A percentile compares a stretch with the other conserved stretches of the same genome.
phyloP scores from a whole-genome alignment of 2,888 invertebrate species.

The Parascotia fuliginaria region DNA sequence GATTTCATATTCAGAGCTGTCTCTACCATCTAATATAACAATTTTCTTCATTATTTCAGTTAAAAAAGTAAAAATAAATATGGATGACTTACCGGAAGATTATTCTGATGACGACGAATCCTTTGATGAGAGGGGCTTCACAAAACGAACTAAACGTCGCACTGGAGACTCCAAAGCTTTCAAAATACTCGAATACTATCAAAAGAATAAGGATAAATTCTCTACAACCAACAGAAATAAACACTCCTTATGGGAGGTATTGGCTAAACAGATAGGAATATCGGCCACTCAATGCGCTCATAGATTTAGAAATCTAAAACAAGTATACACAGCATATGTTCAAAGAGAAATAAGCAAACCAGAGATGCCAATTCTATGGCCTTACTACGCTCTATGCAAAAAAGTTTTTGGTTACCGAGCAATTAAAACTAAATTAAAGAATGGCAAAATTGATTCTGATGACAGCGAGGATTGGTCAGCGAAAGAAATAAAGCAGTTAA shows the following conservation, averaged over 20 bases:
- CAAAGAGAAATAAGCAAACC: conserved; percentile 75
- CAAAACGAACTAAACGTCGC: conserved; percentile 53
- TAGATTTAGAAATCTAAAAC: conserved; percentile 70
- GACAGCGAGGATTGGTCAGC: conserved; percentile 71
- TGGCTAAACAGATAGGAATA: conserved; percentile 66
- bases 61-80: conserved; percentile 61
- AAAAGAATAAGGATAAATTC: conserved; percentile 74
- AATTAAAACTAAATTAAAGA: conserved; percentile 68
- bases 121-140: conserved; percentile 59
- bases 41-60: conserved; percentile 44
- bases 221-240: conserved; percentile 62
- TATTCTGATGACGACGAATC: conserved; percentile 53
- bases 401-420: conserved; percentile 77
- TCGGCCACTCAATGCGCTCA: conserved; percentile 70
- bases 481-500: conserved; percentile 67
- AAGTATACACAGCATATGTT: conserved; percentile 68
- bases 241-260: conserved; percentile 61
- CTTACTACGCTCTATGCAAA: conserved; percentile 73
- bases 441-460: conserved; percentile 53
- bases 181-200: conserved; percentile 73
- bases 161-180: conserved; percentile 65
- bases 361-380: conserved; percentile 75
- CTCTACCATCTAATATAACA: neutral
- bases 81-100: conserved; percentile 41
- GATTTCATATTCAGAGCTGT: too few relatives aligned